Base-by-base conservation (phyloP, 2,888 invertebrate genomes). In the Himalopsyche japonica region DNA sequence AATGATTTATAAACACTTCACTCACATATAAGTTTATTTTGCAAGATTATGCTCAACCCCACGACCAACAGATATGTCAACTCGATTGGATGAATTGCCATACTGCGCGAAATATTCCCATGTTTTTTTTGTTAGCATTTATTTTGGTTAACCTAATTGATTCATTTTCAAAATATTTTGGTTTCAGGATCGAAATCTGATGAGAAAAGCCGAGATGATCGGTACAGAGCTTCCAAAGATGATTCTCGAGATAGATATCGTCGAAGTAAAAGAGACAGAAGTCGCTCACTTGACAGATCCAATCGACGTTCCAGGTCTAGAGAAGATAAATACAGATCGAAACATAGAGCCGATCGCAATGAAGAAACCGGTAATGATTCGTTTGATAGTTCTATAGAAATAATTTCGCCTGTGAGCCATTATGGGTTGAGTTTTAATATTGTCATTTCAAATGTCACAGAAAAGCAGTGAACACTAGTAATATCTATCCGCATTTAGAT, bases 181-280 rank as follows among this genome's bases (percentile, higher is more conserved):
- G 94, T 94, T 94, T 93, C 94, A 94, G 94, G 94, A 94, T 94
- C 92, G 91, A 92, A 92, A 92, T 91, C 92, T 90, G 89, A 91
- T 91, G 91, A 81, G 30, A 85, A 84, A 76, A 78, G 84, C 77
- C 49, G 82, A 79, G 85, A 92, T 91, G 92, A 92, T 91, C 92
- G 91, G 92, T 92, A 91, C 91, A 92, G 92, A 34, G 57, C 70
- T 30, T 70, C 81, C 87, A 90, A 88, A 47, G 84, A 88, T 84
- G 88, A 88, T 86, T 82, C 85, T 20, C 87, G 88, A 84, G 88
- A 88, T 20, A 88, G 79, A 57, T 79, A 86, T 47, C 82, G 81
- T 79, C 88, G 83, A 86, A 88, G 49, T 87, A 88, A 84, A 89
- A 89, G 84, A 88, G 88, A 80, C 81, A 85, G 84, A 70, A 86